Conservation (phyloP, 1,140 invertebrate species). For the Microplitis demolitor region DNA sequence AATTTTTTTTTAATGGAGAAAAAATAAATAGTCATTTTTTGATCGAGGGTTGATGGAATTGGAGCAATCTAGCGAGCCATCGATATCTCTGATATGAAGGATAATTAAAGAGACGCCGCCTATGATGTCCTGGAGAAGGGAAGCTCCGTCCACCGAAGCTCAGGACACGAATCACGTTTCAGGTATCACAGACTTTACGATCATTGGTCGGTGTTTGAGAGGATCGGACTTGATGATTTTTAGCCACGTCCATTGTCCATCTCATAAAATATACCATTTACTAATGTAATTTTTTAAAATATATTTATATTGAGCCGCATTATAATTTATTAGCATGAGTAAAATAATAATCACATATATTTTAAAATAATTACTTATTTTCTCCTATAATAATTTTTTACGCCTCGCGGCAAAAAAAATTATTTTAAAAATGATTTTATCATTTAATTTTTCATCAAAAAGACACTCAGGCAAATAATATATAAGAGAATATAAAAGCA, state of each 20-base stretch:
- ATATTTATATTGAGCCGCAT: no score
- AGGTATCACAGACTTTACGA: constrained; percentile 29
- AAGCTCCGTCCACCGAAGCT: constrained; percentile 41
- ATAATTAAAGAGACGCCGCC: constrained; percentile 31
- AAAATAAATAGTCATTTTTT: not conserved
- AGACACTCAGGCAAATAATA: not conserved
- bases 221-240: not conserved
- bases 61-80: constrained; percentile 1
- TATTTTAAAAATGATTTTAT: no score
- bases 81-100: constrained; percentile 26
- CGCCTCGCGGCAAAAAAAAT: no score
- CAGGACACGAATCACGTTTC: constrained; percentile 40
- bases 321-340: no score
- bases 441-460: no score
- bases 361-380: no score
- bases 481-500: not conserved
- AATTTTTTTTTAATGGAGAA: not conserved
- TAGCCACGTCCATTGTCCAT: constrained; percentile 12
- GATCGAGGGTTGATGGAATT: not conserved
- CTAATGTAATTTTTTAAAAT: no score
- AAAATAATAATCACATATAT: no score
- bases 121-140: constrained; percentile 31
- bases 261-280: not conserved
- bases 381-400: no score
- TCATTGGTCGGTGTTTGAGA: constrained; percentile 38